Conservation (phyloP, 2,113 vertebrate species). For the Microcebus lehilahytsara region DNA sequence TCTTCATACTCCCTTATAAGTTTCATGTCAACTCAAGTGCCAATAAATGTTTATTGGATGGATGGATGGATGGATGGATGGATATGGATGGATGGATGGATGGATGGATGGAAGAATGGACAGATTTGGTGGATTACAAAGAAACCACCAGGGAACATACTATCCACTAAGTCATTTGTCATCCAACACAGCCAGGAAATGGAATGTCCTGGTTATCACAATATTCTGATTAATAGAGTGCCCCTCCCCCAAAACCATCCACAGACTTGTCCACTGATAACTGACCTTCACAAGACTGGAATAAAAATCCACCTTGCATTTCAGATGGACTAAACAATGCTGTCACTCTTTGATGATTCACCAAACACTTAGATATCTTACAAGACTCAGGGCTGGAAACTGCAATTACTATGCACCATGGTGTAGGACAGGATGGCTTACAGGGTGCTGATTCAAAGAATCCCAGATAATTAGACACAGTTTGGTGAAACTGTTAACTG, state of each 20-base stretch:
- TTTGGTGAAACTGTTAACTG: background rate
- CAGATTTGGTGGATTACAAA: conserved; percentile 15
- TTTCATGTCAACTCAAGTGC: background rate
- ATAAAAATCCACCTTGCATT: conserved; percentile 22
- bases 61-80: background rate
- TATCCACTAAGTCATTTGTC: background rate
- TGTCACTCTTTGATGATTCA: background rate
- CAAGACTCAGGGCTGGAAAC: background rate
- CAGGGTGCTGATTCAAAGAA: background rate
- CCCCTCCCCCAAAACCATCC: background rate
- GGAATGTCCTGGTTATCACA: background rate
- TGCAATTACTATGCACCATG: rapidly evolving
- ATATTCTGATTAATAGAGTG: background rate
- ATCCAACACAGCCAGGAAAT: background rate
- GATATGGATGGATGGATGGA: background rate
- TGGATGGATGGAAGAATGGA: background rate
- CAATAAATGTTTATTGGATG: background rate
- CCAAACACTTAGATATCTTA: background rate
- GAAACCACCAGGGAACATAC: background rate
- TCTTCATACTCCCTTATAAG: background rate
- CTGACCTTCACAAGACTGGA: background rate
- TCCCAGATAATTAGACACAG: background rate
- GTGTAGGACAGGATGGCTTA: background rate
- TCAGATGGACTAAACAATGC: conserved; percentile 10
- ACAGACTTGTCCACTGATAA: background rate